Evolutionary conservation across 2,797 vertebrate species (phyloP).

Genomic region (Cossypha polioptera): DNA sequence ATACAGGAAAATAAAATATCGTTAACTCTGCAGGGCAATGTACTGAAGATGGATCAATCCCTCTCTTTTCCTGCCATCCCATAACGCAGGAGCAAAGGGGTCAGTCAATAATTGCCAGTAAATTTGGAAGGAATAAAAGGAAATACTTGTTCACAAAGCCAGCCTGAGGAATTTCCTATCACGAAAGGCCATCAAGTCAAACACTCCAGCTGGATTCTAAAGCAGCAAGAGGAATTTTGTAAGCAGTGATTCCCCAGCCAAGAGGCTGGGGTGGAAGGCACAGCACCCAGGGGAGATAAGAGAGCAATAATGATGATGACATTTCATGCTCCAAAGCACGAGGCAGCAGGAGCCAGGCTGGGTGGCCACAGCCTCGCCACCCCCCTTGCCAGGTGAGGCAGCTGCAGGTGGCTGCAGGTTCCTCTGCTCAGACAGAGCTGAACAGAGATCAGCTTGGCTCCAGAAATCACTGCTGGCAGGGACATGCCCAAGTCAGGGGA

Average conservation of each 20-base stretch:
- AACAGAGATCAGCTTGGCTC: background rate
- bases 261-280: background rate
- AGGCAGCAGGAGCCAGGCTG: background rate
- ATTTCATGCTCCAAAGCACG: conserved; percentile 17
- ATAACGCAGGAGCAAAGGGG: conserved; percentile 28
- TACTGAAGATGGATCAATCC: conserved; percentile 49
- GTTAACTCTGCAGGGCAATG: conserved; percentile 50
- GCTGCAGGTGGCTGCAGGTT: background rate
- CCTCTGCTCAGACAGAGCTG: background rate
- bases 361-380: background rate
- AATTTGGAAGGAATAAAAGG: conserved; percentile 29
- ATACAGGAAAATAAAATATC: conserved; percentile 59
- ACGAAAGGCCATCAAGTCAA: background rate
- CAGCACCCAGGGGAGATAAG: conserved; percentile 13
- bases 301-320: conserved; percentile 30
- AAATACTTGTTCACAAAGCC: background rate
- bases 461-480: background rate
- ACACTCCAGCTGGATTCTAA: background rate
- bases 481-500: accelerated
- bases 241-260: background rate
- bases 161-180: background rate
- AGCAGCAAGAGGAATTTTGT: background rate
- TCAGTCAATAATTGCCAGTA: conserved; percentile 49
- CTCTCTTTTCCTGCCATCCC: conserved; percentile 26
- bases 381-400: background rate